Base-by-base conservation (phyloP, 2,888 invertebrate species). In the Lacanobia wlatinum region DNA sequence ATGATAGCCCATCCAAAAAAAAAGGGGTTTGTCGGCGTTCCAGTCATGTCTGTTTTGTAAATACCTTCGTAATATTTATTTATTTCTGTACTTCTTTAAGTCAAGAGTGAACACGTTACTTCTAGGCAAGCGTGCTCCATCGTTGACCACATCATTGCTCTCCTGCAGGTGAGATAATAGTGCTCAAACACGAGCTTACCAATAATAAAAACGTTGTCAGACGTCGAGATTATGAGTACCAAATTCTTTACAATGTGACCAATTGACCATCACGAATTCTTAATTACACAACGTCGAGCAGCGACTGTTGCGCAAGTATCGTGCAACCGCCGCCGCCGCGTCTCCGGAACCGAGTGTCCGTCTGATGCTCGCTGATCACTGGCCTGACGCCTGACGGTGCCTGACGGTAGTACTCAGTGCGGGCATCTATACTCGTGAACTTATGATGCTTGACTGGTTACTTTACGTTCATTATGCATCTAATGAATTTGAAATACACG, bases 231-330 rank as follows among this genome's bases (percentile, higher is more conserved):
- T 14, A 43, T 14, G 43, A 14, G 43, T 16, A 43, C 43, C 43
- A 16, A 43, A 43, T 43, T 43, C 43, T 43, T 43, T 43, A 43
- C 43, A 43, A 43, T 43, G 14, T 43, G 43, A 43, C 43, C 43
- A 43, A 34, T 14, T 43, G 14, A 43, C 43, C 43, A 43, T 43
- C 43, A 43, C 43, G 43, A 43, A 43, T 43, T 43, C 43, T 4
- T 34, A 46, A 55, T 64, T 50, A 79, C 18, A 38, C 43, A 72
- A 78, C 12, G 0, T 12, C 1, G 21, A n/a, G 9, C n/a, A 23
- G 58, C 48, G 59, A 71, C 34, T n/a, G 16, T 76, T 79, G 73
- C 76, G 28, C 79, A 76, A 76, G 9, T 1, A 50, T 53, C 48
- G 78, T 46, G 61, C 50, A 18, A 18, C 40, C 23, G 14, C 23